Base-by-base conservation (phyloP, 2,113 vertebrate genomes). In the Atractosteus spatula region DNA sequence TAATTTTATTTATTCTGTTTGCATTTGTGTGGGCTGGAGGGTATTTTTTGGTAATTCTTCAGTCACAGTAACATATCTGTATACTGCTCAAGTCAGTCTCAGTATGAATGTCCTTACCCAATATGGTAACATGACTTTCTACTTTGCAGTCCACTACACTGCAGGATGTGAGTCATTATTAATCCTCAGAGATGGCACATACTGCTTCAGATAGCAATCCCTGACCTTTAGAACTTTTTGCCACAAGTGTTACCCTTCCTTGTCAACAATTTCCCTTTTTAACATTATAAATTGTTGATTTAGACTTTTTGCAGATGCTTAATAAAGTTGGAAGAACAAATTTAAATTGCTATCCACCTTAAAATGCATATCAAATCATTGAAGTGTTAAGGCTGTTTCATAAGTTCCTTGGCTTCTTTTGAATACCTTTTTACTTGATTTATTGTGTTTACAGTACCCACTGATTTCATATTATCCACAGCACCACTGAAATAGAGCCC, bases 381-480 rank as follows among this genome's bases (percentile, higher is more conserved):
- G 66, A 76, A 76, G 76, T 29, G 71, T 72, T 44, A 41, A 68
- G 73, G 29, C 62, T 41, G 76, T 51, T 51, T 51, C 10, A 51
- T 51, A 51, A 51, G 47, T 51, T 51, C 47, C 47, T 51, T 55
- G 45, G 65, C 62, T 41, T n/a, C 7, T 17, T 42, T 13, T 17
- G 45, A 62, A 29, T 56, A 17, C 41, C 55, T 66, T 47, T 14
- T 59, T 54, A 56, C 66, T 74, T 77, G 79, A 82, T 82, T 71
- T 62, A 74, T 80, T 75, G 70, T 82, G 75, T 85, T 77, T 79
- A 76, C 72, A 71, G 62, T 75, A 41, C 44, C 61, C 74, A 74
- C 67, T 77, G 73, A 76, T 78, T 77, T 68, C 68, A 73, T 71
- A 70, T 79, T 73, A 81, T 76, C 74, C 71, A 68, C 67, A 66